Percentiles rank a stretch among this genome's conserved stretches.
phyloP scores from a whole-genome alignment of 1,140 invertebrate species.

The Laupala kohalensis region DNA sequence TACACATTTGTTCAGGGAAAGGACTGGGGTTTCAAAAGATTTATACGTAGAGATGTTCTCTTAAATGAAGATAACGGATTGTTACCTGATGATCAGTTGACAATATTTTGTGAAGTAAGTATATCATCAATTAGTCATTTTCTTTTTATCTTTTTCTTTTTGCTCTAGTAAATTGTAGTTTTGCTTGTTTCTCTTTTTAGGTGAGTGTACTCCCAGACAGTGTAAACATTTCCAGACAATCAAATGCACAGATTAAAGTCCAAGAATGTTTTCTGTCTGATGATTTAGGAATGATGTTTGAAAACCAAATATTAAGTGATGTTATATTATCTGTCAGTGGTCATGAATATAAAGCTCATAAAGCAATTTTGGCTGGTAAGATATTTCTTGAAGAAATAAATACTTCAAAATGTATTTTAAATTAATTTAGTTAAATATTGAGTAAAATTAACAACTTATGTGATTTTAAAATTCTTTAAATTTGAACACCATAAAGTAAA shows the following conservation, averaged over 20 bases:
- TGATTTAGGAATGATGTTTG: slow-evolving; percentile 84
- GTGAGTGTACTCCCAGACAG: slow-evolving; percentile 92
- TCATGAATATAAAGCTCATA: slow-evolving; percentile 91
- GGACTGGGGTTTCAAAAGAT: slow-evolving; percentile 99
- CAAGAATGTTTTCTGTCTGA: slow-evolving; percentile 90
- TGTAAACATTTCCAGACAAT: slow-evolving; percentile 92
- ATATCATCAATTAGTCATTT: not conserved
- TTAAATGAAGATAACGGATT: slow-evolving; percentile 96
- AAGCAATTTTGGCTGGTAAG: slow-evolving; percentile 87
- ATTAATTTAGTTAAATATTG: too few relatives aligned
- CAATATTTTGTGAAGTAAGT: slow-evolving; percentile 93
- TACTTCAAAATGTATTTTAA: not conserved
- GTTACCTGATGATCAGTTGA: slow-evolving; percentile 95
- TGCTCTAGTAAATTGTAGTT: not conserved
- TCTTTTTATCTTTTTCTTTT: not conserved
- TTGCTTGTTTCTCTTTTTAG: slow-evolving; percentile 28
- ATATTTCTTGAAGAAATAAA: not conserved
- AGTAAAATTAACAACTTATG: not conserved
- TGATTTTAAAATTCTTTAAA: slow-evolving; percentile 10
- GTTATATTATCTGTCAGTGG: slow-evolving; percentile 85
- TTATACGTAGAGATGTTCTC: slow-evolving; percentile 94
- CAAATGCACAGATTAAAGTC: slow-evolving; percentile 93
- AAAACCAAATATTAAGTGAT: slow-evolving; percentile 93
- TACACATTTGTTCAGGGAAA: slow-evolving; percentile 99
- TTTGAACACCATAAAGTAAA: not conserved